Evolutionary conservation across 2,797 vertebrate genomes (phyloP), one percentile per base, ranked within the genome.

Genomic region (Cossypha dichroa): DNA sequence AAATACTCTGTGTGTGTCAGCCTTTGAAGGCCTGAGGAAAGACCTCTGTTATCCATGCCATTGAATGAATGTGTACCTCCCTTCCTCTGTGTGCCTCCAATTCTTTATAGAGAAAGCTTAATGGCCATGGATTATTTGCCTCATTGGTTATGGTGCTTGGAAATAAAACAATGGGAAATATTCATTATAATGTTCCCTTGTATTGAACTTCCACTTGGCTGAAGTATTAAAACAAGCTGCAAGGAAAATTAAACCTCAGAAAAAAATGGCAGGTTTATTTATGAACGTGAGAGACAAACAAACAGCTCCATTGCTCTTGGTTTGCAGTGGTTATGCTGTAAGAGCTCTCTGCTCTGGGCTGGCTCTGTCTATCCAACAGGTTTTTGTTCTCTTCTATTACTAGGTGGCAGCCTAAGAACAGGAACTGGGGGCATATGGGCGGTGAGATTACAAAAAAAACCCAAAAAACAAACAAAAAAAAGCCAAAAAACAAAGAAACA

Each of bases 111-210:
- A 94, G 91, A 97, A 93, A 93, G 91, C 94, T 97, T 98, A 98
- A 98, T 95, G 96, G 88, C 94, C 96, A 59, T 97, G 96, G 97
- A 97, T 97, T 98, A 97, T 96, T 94, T 97, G 98, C 97, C 97
- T 98, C 98, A 97, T 97, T 98, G 97, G 96, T 97, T 96, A 96
- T 82, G 83, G 92, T 51, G 58, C 86, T 90, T 36, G 89, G 93
- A 96, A 98, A 98, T 98, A 97, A 98, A 98, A 94, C 92, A 93
- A 96, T 75, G 49, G 75, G 67, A 95, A 94, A 94, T 96, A 85
- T 92, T 93, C 80, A 93, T 96, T 94, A 87, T 85, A 75, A 88
- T 94, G 88, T 72, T 96, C 94, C 90, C 58, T 46, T 45, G 84
- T 91, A 77, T 91, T 97, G 97, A 97, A 91, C 97, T 94, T 97